Conservation (phyloP, 2,113 vertebrate species). For the Podilymbus podiceps region DNA sequence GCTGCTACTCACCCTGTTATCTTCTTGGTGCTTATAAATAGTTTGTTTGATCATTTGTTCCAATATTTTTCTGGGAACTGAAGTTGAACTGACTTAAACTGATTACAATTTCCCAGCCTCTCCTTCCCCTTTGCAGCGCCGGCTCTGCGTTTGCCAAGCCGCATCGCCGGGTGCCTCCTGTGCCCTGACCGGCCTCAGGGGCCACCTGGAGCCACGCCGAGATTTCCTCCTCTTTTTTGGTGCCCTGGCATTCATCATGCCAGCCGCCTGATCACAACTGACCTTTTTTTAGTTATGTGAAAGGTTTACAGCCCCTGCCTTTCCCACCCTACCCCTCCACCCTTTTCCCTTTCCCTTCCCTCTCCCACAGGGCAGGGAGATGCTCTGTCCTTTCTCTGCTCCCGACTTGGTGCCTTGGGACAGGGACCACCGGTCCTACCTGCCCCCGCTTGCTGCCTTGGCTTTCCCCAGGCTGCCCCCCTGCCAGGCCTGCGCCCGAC, state of each 20-base stretch:
- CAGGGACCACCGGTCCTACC: background rate
- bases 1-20: conserved; percentile 69
- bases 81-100: conserved; percentile 59
- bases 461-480: background rate
- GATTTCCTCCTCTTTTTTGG: background rate
- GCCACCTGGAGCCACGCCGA: background rate
- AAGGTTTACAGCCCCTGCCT: background rate
- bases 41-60: conserved; percentile 72
- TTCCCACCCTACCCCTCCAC: accelerated
- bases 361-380: background rate
- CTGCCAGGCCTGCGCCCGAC: background rate
- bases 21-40: conserved; percentile 68
- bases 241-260: accelerated
- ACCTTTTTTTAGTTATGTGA: background rate
- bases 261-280: accelerated
- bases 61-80: conserved; percentile 66
- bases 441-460: background rate
- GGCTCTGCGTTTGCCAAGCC: accelerated
- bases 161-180: accelerated
- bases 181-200: background rate
- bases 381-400: background rate
- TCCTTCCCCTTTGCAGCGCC: background rate
- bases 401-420: background rate
- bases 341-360: background rate
- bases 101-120: conserved; percentile 33